These are phyloP conservation scores for Jaculus jaculus DNA, from an alignment of 2,113 vertebrate genomes.

Conservation along the genomic window DNA sequence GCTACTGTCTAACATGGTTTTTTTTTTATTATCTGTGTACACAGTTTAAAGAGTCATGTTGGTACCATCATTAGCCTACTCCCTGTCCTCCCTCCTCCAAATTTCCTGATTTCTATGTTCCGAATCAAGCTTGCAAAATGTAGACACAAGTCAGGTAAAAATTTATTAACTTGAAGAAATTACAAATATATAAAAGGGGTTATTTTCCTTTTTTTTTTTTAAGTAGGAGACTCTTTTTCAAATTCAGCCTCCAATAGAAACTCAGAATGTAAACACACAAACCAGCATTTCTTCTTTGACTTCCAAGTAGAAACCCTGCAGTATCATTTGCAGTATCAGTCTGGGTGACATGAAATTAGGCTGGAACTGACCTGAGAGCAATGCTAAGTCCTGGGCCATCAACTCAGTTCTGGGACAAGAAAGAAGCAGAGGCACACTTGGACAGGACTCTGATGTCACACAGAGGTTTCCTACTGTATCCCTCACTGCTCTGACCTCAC, in stretches of 20 bases:
- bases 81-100: no score
- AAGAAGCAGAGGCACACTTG: neutral
- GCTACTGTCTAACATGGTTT: neutral
- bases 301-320: neutral
- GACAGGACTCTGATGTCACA: neutral
- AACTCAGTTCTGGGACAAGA: neutral
- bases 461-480: neutral
- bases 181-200: neutral
- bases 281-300: neutral
- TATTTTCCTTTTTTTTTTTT: neutral
- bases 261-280: neutral
- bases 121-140: neutral
- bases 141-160: neutral
- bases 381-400: accelerated
- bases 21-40: no score
- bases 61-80: no score
- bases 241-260: neutral
- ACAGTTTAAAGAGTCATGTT: no score
- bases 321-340: accelerated
- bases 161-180: neutral
- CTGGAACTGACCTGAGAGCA: neutral
- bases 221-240: neutral
- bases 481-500: neutral
- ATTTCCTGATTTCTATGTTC: neutral
- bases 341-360: accelerated